phyloP scores from a whole-genome alignment of 1,140 invertebrate species.

The Neoseiulus cucumeris region DNA sequence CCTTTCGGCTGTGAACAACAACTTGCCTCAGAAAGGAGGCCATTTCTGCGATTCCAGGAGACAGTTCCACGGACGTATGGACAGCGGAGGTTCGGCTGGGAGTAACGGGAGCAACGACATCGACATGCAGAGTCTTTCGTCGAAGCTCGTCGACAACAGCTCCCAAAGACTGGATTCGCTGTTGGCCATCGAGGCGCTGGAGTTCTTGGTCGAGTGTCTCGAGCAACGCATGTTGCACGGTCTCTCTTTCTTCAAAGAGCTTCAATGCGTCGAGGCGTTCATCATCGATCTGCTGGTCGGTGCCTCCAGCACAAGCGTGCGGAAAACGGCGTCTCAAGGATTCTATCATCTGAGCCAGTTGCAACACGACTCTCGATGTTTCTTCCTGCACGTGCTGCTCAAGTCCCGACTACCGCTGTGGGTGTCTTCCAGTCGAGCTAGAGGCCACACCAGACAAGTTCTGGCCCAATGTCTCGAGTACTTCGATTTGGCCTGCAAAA shows the following conservation, averaged over 20 bases:
- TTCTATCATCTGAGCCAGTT: slow-evolving; percentile 28
- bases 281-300: slow-evolving; percentile 35
- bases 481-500: slow-evolving; percentile 32
- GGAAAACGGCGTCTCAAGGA: slow-evolving; percentile 30
- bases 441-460: slow-evolving; percentile 31
- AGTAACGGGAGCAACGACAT: slow-evolving; percentile 29
- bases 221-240: slow-evolving; percentile 24
- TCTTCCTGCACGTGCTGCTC: slow-evolving; percentile 29
- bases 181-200: slow-evolving; percentile 32
- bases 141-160: slow-evolving; percentile 30
- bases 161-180: slow-evolving; percentile 28
- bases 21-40: not conserved
- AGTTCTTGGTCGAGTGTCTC: slow-evolving; percentile 33
- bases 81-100: slow-evolving; percentile 14
- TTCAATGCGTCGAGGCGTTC: slow-evolving; percentile 32
- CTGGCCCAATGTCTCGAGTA: slow-evolving; percentile 32
- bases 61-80: not conserved
- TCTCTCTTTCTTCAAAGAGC: slow-evolving; percentile 27
- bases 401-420: slow-evolving; percentile 36
- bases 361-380: slow-evolving; percentile 20
- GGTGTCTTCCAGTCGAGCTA: slow-evolving; percentile 31
- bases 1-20: not conserved
- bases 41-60: not conserved
- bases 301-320: slow-evolving; percentile 28
- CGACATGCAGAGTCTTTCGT: slow-evolving; percentile 28